Base-by-base conservation (phyloP, 2,797 vertebrate species). In the Meda fulgida region DNA sequence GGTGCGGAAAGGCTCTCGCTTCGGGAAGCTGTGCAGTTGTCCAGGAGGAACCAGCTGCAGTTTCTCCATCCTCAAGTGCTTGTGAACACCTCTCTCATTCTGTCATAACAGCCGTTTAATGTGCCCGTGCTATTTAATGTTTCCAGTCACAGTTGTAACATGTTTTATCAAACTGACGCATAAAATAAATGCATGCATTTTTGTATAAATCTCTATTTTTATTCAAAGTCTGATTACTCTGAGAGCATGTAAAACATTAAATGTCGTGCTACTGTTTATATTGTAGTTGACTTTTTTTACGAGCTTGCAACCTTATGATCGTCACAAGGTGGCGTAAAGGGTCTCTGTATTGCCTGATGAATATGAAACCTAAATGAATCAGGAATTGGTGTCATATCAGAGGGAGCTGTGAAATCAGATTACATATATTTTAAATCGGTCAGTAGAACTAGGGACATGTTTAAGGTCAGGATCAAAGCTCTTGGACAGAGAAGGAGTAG, bases 11-110 rank as follows among this genome's bases (percentile, higher is more conserved):
- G 96, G 95, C 0, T 89, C 95, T 0, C 93, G 95, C 26, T 90
- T 96, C 13, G 95, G 96, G 81, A 95, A 90, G 43, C 90, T 94
- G 71, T 96, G 96, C 84, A 93, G 90, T 81, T 96, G 95, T 92
- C 94, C 95, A 66, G 80, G 80, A 7, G 93, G 94, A 84, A 94
- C 93, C 6, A 8, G 89, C 34, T 94, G 93, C 90, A 92, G 95
- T 84, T 93, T 94, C 48, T 67, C 91, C 65, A 34, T 94, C 87
- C 80, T 95, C 73, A 86, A 95, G 87, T 95, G 94, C 89, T 92
- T 94, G 90, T 94, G 89, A 90, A 76, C 19, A 73, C 7, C 92
- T 90, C 1, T 88, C 87, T 48, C 13, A 7, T 19, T 11, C 36
- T 40, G 75, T 40, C 53, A 11, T 5, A 4, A 2, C 38, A n/a